Percentiles rank a stretch among this genome's conserved stretches.
Evolutionary conservation across 2,797 vertebrate species (phyloP).

Genomic region (Megaceryle alcyon): DNA sequence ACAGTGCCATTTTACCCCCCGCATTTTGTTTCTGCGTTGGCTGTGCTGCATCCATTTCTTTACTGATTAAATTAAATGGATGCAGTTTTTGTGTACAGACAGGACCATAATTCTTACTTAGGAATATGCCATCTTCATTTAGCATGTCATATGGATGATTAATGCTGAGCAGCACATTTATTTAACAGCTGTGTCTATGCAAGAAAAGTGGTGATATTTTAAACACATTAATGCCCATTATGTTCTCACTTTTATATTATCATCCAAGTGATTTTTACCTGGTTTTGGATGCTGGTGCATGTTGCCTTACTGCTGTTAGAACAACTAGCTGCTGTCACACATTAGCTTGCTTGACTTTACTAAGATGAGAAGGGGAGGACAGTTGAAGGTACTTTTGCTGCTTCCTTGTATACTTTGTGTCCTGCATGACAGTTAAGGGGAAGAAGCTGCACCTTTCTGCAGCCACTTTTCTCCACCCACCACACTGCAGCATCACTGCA

Average conservation of each 20-base stretch:
- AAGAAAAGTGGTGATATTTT: slow-evolving; percentile 1
- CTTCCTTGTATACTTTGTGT: not conserved
- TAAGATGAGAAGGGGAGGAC: not conserved
- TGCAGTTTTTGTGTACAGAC: not conserved
- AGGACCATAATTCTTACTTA: not conserved
- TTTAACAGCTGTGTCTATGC: not conserved
- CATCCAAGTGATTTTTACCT: not conserved
- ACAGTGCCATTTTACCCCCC: not conserved
- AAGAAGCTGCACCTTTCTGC: not conserved
- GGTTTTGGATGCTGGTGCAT: not conserved
- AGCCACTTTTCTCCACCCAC: not conserved
- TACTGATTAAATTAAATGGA: slow-evolving; percentile 7
- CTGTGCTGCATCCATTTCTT: not conserved
- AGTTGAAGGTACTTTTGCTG: not conserved
- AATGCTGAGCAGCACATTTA: not conserved
- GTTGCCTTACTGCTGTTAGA: not conserved
- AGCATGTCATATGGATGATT: not conserved
- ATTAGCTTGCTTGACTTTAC: not conserved
- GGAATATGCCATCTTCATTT: not conserved
- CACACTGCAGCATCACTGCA: not conserved
- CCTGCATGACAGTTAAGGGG: not conserved
- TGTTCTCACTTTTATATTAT: not conserved
- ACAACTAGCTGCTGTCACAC: not conserved
- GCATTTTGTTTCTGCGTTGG: not conserved
- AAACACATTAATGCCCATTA: not conserved